phyloP scores from a whole-genome alignment of 2,888 invertebrate genomes.

The Arrhopalites spinosus region DNA sequence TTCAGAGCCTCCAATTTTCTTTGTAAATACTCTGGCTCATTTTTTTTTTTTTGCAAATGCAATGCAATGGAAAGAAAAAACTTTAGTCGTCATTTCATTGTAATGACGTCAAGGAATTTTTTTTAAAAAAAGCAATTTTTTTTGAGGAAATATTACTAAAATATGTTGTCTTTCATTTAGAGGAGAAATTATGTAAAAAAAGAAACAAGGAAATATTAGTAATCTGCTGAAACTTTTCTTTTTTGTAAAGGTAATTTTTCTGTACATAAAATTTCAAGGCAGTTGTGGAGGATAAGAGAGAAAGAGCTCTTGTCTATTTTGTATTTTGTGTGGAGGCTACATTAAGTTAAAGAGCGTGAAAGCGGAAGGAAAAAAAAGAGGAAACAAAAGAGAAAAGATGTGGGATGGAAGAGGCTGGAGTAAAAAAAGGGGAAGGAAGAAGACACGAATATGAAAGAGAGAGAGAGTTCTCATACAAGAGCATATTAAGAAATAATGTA shows the following conservation, averaged over 20 bases:
- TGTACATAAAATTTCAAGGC: too few species aligned
- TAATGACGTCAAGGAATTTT: too few species aligned
- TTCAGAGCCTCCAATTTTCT: not conserved
- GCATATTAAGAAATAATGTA: constrained; percentile 40
- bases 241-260: too few species aligned
- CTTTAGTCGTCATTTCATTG: too few species aligned
- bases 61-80: too few species aligned
- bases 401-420: too few species aligned
- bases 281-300: not conserved
- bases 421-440: constrained; percentile 19
- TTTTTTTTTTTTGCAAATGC: too few species aligned
- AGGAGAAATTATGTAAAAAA: not conserved
- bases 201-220: not conserved
- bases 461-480: constrained; percentile 32
- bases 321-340: not conserved
- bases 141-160: too few species aligned
- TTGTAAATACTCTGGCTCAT: too few species aligned
- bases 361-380: constrained; percentile 20
- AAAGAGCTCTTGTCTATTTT: not conserved
- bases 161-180: too few species aligned
- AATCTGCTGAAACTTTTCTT: too few species aligned
- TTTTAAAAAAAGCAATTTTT: too few species aligned
- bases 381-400: constrained; percentile 16
- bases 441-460: constrained; percentile 13
- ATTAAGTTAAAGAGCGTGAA: constrained; percentile 30